Conservation (phyloP, 2,797 vertebrate species). For the Sebastiscus tertius region DNA sequence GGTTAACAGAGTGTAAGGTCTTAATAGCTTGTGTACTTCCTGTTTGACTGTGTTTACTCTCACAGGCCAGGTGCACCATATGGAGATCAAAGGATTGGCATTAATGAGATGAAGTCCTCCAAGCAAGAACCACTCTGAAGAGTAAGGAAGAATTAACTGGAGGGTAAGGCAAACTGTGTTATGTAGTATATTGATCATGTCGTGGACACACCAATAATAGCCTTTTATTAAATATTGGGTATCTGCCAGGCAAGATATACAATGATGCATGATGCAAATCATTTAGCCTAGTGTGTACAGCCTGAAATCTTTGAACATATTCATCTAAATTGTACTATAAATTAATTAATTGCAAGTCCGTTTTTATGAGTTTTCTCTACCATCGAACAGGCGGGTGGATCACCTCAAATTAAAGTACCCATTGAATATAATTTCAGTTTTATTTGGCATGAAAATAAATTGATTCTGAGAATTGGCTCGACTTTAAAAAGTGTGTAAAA, state of each 20-base stretch:
- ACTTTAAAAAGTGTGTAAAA: neutral
- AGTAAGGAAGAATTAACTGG: constrained; percentile 25
- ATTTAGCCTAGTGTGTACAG: neutral
- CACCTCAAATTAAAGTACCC: neutral
- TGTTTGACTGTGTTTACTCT: constrained; percentile 46
- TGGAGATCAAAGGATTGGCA: constrained; percentile 71
- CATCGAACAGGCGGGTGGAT: neutral
- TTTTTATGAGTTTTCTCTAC: neutral
- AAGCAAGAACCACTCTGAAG: constrained; percentile 40
- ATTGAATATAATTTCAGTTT: neutral
- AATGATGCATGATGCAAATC: neutral
- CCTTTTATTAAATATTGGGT: constrained; percentile 4
- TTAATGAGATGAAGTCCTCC: constrained; percentile 68
- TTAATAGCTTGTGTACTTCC: constrained; percentile 24
- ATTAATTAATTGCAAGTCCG: neutral
- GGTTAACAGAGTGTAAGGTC: constrained; percentile 3
- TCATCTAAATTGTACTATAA: neutral
- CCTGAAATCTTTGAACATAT: neutral
- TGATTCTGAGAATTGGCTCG: neutral
- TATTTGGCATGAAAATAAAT: neutral
- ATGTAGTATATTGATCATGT: neutral
- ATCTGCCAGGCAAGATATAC: neutral
- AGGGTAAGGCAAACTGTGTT: constrained; percentile 1
- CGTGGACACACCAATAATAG: neutral
- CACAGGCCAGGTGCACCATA: constrained; percentile 62